These are phyloP conservation scores for Thalassophryne amazonica DNA, from an alignment of 2,797 vertebrate species.

Conservation along the genomic window DNA sequence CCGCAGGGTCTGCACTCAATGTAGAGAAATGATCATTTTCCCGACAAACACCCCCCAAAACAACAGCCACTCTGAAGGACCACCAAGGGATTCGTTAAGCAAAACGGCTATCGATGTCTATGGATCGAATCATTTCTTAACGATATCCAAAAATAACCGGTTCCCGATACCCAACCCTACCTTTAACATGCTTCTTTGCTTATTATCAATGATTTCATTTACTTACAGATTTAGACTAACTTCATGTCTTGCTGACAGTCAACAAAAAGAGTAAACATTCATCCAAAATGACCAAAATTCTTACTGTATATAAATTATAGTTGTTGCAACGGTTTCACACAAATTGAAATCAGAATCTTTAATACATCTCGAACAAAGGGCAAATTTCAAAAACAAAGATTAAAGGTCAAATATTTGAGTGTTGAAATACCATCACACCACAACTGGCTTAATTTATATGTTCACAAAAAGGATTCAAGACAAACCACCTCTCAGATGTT, in stretches of 20 bases:
- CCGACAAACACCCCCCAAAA: too few species aligned
- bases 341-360: background rate
- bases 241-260: background rate
- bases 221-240: background rate
- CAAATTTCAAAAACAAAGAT: background rate
- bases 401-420: slow-evolving; percentile 27
- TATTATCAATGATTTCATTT: background rate
- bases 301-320: too few species aligned
- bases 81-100: too few species aligned
- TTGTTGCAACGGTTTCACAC: background rate
- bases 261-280: background rate
- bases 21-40: too few species aligned
- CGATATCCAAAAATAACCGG: too few species aligned
- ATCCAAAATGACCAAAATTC: too few species aligned
- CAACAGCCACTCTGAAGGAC: too few species aligned
- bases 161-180: too few species aligned
- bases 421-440: slow-evolving; percentile 18
- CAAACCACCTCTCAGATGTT: slow-evolving; percentile 9
- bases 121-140: too few species aligned
- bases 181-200: background rate
- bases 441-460: slow-evolving; percentile 35
- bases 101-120: too few species aligned
- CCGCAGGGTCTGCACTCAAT: too few species aligned
- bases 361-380: background rate
- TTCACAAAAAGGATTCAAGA: slow-evolving; percentile 29